Evolutionary conservation across 1,140 invertebrate species (phyloP).

Genomic region (Rhopalosiphum maidis): DNA sequence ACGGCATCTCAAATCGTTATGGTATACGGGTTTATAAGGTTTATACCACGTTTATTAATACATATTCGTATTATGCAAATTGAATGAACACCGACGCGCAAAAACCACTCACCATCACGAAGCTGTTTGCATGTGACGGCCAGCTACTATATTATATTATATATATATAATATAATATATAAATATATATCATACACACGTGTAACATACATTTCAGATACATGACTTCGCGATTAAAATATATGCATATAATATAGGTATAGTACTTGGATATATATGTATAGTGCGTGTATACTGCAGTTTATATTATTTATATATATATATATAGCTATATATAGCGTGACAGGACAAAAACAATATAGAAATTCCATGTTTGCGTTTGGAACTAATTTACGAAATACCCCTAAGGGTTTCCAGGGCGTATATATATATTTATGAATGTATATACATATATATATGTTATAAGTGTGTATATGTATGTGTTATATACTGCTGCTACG

Average conservation of each 20-base stretch:
- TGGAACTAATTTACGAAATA: conserved; percentile 47
- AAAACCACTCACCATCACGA: background rate
- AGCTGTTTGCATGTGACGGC: conserved; percentile 9
- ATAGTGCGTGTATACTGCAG: background rate
- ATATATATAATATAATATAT: background rate
- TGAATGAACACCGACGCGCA: background rate
- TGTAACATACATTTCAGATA: background rate
- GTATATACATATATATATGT: background rate
- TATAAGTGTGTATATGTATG: background rate
- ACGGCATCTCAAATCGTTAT: background rate
- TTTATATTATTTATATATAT: background rate
- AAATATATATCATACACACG: background rate
- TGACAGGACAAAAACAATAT: conserved; percentile 36
- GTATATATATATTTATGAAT: background rate
- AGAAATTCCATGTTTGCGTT: conserved; percentile 42
- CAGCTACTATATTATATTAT: background rate
- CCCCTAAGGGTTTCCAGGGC: conserved; percentile 30
- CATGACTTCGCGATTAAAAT: background rate
- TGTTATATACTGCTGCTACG: background rate
- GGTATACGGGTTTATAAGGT: background rate
- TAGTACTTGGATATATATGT: background rate
- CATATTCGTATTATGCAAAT: background rate
- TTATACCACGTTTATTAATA: background rate
- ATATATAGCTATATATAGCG: background rate
- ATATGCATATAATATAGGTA: background rate